Evolutionary conservation across 2,797 vertebrate genomes (phyloP).

Genomic region (Choloepus didactylus): DNA sequence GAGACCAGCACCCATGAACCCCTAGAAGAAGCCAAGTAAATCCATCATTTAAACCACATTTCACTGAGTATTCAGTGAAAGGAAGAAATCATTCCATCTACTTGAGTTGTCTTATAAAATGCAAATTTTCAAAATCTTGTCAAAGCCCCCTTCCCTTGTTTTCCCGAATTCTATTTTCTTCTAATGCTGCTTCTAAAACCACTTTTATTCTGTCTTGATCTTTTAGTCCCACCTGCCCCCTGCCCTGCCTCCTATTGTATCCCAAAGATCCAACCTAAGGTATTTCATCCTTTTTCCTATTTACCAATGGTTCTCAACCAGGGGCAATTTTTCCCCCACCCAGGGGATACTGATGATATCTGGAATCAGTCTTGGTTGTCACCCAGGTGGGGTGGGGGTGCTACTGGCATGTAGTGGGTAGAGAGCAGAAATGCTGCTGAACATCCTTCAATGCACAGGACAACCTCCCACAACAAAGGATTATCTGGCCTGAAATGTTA

Average conservation of each 20-base stretch:
- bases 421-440: slow-evolving; percentile 16
- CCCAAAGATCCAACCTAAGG: not conserved
- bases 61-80: slow-evolving; percentile 26
- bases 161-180: slow-evolving; percentile 5
- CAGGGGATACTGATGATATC: not conserved
- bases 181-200: not conserved
- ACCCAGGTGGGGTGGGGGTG: not conserved
- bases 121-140: slow-evolving; percentile 48
- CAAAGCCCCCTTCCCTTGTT: not conserved
- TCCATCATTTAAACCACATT: slow-evolving; percentile 54
- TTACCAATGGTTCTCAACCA: not conserved
- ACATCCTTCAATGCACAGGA: not conserved
- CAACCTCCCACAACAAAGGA: not conserved
- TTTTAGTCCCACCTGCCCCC: not conserved
- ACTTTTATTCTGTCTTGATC: slow-evolving; percentile 15
- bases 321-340: not conserved
- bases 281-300: not conserved
- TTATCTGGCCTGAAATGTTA: not conserved
- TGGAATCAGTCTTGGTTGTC: not conserved
- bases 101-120: slow-evolving; percentile 47
- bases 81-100: not conserved
- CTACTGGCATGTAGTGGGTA: not conserved
- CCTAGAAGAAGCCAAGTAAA: slow-evolving; percentile 50
- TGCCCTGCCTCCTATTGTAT: not conserved
- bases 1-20: not conserved